Percentiles rank a stretch among this genome's conserved stretches.
These are phyloP conservation scores for Sapayoa aenigma DNA, from an alignment of 2,113 vertebrate species.

Conservation along the genomic window DNA sequence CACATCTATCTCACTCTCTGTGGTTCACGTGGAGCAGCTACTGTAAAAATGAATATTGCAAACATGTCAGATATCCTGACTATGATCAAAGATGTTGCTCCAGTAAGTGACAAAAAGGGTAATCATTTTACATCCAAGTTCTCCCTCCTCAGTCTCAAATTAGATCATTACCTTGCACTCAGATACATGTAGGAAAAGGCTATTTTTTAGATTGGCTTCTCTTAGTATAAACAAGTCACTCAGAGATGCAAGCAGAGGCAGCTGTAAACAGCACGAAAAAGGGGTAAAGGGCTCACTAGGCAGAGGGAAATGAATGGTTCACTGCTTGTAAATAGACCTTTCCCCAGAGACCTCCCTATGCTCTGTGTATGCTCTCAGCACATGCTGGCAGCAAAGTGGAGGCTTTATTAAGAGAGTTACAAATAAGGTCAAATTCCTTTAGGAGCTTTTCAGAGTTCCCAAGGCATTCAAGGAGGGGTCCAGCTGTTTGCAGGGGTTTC, in stretches of 20 bases:
- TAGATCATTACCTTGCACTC: neutral
- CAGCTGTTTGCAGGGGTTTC: slow-evolving; percentile 42
- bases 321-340: slow-evolving; percentile 1
- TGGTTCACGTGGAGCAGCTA: neutral
- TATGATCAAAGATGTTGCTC: neutral
- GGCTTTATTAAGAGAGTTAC: slow-evolving; percentile 35
- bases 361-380: neutral
- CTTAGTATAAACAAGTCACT: neutral
- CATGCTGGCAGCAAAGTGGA: slow-evolving; percentile 19
- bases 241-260: neutral
- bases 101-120: neutral
- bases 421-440: slow-evolving; percentile 60
- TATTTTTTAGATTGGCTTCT: neutral
- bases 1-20: neutral
- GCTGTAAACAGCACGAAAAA: neutral
- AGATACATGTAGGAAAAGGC: neutral
- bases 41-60: neutral
- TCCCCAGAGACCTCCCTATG: slow-evolving; percentile 8
- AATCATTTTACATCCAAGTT: neutral
- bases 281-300: slow-evolving; percentile 13
- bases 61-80: neutral
- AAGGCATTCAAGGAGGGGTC: slow-evolving; percentile 6
- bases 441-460: slow-evolving; percentile 39
- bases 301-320: slow-evolving; percentile 23
- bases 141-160: neutral